phyloP scores from a whole-genome alignment of 2,797 vertebrate genomes.

The Gallirallus australis region DNA sequence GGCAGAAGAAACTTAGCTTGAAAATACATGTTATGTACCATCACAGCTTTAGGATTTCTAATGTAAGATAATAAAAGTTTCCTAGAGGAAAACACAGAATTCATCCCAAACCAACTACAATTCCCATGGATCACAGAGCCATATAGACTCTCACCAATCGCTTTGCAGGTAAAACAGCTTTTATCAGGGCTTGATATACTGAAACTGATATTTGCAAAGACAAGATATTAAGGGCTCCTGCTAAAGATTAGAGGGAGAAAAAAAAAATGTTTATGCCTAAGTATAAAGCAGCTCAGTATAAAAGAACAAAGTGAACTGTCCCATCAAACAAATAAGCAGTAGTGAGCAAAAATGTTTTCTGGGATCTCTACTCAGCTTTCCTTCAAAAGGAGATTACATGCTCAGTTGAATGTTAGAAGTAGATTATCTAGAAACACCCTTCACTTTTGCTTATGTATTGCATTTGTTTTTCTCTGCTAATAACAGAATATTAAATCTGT shows the following conservation, averaged over 20 bases:
- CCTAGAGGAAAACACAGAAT: not conserved
- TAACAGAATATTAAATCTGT: slow-evolving; percentile 18
- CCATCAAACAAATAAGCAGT: not conserved
- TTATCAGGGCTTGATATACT: not conserved
- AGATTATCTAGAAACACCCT: slow-evolving; percentile 48
- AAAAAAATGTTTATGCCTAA: not conserved
- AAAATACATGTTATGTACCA: not conserved
- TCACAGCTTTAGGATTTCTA: not conserved
- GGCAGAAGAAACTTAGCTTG: not conserved
- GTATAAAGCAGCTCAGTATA: not conserved
- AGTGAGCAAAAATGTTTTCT: not conserved
- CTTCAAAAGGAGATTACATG: slow-evolving; percentile 45
- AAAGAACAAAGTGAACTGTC: slow-evolving; percentile 4
- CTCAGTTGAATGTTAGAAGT: slow-evolving; percentile 46
- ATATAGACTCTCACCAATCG: not conserved
- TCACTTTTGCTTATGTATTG: slow-evolving; percentile 19
- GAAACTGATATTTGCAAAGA: slow-evolving; percentile 11
- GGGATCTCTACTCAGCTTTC: not conserved
- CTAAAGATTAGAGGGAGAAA: slow-evolving; percentile 10
- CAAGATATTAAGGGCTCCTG: not conserved
- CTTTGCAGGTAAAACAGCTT: not conserved
- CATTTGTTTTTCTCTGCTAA: slow-evolving; percentile 59
- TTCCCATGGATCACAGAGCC: not conserved
- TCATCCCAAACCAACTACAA: slow-evolving; percentile 15
- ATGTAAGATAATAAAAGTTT: not conserved